A percentile compares a stretch with the other conserved stretches of the same genome.
Conservation (phyloP, 2,797 vertebrate genomes). For the Diplodus sargus region DNA sequence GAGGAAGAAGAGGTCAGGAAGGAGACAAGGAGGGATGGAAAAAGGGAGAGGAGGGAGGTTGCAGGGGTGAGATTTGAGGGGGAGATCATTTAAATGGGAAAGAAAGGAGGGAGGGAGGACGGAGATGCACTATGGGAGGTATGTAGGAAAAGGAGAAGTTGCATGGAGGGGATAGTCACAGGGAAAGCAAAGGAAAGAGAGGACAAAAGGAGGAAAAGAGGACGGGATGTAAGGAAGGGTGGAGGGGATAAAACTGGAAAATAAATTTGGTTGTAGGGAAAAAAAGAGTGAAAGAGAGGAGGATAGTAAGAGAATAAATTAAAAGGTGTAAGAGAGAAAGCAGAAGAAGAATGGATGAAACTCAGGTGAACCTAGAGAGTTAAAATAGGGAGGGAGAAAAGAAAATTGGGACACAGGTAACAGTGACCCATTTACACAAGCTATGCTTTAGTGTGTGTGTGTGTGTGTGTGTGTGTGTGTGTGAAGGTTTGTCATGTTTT, state of each 20-base stretch:
- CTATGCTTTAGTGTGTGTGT: slow-evolving; percentile 1
- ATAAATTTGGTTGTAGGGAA: not conserved
- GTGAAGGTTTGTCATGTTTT: not conserved
- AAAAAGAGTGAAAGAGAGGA: not conserved
- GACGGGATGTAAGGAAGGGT: not conserved
- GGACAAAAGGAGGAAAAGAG: not conserved
- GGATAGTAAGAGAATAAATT: not conserved
- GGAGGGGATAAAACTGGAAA: not conserved
- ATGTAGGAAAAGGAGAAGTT: not conserved
- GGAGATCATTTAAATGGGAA: not conserved
- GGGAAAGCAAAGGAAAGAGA: not conserved
- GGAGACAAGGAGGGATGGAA: not conserved
- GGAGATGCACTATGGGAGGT: not conserved
- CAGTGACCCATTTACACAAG: slow-evolving; percentile 55
- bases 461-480: not conserved
- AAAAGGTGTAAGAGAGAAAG: not conserved
- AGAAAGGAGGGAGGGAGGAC: not conserved
- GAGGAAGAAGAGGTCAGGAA: not conserved
- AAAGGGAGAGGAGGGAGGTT: not conserved
- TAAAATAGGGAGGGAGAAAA: slow-evolving; percentile 7
- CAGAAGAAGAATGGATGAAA: slow-evolving; percentile 7
- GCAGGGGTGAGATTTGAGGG: not conserved
- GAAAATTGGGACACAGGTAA: slow-evolving; percentile 43
- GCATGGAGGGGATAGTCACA: not conserved
- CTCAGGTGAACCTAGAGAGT: slow-evolving; percentile 10